Conservation (phyloP, 64 coral and sea anemone species). For the Actinia tenebrosa region DNA sequence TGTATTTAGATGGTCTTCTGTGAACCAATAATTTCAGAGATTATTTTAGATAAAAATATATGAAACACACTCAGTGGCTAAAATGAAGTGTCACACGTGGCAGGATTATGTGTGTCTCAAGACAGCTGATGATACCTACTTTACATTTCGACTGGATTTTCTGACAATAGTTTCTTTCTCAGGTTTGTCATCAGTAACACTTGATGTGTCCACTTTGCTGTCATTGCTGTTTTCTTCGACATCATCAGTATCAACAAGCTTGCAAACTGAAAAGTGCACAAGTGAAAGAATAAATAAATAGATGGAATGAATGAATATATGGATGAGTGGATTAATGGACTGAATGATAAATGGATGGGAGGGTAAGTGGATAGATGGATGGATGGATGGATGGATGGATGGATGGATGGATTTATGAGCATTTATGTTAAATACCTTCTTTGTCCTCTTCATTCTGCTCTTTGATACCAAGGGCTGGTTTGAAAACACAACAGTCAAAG, state of each 20-base stretch:
- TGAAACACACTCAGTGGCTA: background rate
- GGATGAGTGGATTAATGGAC: background rate
- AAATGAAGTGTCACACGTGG: background rate
- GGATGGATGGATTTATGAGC: too few species aligned
- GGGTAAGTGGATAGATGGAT: background rate
- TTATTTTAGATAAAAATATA: background rate
- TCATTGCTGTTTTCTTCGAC: background rate
- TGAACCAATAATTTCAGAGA: background rate
- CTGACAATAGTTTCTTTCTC: background rate
- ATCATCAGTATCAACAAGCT: background rate
- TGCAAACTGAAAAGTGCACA: background rate
- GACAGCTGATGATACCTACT: background rate
- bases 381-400: background rate
- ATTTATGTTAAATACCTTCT: background rate
- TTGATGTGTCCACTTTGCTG: background rate
- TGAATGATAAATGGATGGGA: too few species aligned
- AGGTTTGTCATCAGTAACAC: background rate
- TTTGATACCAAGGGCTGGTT: background rate
- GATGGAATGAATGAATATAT: background rate
- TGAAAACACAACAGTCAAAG: background rate
- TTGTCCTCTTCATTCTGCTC: background rate
- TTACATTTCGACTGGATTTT: background rate
- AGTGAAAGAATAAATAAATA: background rate
- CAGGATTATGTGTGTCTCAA: background rate
- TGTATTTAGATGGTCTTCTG: conserved; percentile 1